Base-by-base conservation (phyloP, 2,888 invertebrate genomes). In the Leucophenga maculata region DNA sequence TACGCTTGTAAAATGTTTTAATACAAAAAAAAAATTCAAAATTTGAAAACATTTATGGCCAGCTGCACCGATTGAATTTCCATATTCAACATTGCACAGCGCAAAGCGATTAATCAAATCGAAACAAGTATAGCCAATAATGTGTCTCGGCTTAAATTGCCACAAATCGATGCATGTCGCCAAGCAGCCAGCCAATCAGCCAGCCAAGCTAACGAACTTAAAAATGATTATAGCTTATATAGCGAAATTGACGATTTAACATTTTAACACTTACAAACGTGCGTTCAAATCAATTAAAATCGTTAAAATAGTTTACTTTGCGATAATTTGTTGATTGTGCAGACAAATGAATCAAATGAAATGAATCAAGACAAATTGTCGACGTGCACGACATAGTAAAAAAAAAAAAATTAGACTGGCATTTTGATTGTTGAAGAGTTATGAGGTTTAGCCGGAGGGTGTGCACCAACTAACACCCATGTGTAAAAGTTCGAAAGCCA, bases 201-300 rank as follows among this genome's bases (percentile, higher is more conserved):
- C n/a, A n/a, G n/a, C n/a, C n/a, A n/a, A n/a, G n/a, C 39, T 39
- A 39, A 11, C 8, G 39, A 39, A 39, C 39, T n/a, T 50, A 6
- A 18, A 50, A n/a, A 11, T n/a, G n/a, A n/a, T 11, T 18, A 18
- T 50, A 50, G 50, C n/a, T 18, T n/a, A 50, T 6, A 50, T 50
- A 50, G n/a, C 50, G n/a, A 50, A 50, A 50, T 50, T 50, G 16
- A 6, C 50, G 6, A 50, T 50, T 50, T 50, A 50, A 18, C 18
- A 50, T 11, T 50, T 50, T 50, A 50, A 50, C 50, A 50, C 50
- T 50, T 50, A n/a, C 6, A 6, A 4, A 18, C 8, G 39, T 39
- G 39, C 39, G 39, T 39, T 39, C 39, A 39, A 75, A 82, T 77
- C 71, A 81, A 83, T 83, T 83, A 79, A 80, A 79, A 81, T 78